These are phyloP conservation scores for Tanypteryx hageni DNA, from an alignment of 2,888 invertebrate species.

Conservation along the genomic window DNA sequence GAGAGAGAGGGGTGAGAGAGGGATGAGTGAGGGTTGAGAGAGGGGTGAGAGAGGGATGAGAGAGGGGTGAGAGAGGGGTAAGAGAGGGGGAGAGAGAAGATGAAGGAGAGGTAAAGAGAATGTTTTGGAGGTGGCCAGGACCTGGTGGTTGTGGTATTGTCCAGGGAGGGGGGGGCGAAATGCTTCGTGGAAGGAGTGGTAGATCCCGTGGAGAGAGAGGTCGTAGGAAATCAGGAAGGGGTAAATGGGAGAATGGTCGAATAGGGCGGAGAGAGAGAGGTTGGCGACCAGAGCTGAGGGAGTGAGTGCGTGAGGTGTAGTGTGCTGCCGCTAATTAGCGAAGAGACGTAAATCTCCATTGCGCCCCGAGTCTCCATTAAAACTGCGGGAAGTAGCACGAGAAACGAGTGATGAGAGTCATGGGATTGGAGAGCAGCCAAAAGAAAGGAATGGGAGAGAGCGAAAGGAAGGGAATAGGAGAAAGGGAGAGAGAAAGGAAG, in stretches of 20 bases:
- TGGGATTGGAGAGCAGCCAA: too few relatives aligned
- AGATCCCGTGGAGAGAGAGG: too few relatives aligned
- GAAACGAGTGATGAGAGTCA: too few relatives aligned
- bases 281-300: too few relatives aligned
- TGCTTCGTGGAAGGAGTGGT: too few relatives aligned
- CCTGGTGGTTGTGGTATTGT: too few relatives aligned
- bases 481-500: neutral
- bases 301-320: neutral
- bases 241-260: neutral
- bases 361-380: constrained; percentile 28
- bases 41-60: neutral
- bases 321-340: constrained; percentile 44
- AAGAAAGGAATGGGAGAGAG: too few relatives aligned
- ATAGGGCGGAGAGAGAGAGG: neutral
- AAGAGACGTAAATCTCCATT: constrained; percentile 47
- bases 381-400: neutral
- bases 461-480: neutral
- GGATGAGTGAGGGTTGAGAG: neutral
- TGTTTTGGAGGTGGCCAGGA: too few relatives aligned
- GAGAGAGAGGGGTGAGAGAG: too few relatives aligned
- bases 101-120: neutral
- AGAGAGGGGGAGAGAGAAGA: neutral
- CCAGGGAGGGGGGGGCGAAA: too few relatives aligned
- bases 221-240: neutral
- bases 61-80: neutral